Evolutionary conservation across 2,888 invertebrate genomes (phyloP).

Genomic region (Lucinisca nassula): DNA sequence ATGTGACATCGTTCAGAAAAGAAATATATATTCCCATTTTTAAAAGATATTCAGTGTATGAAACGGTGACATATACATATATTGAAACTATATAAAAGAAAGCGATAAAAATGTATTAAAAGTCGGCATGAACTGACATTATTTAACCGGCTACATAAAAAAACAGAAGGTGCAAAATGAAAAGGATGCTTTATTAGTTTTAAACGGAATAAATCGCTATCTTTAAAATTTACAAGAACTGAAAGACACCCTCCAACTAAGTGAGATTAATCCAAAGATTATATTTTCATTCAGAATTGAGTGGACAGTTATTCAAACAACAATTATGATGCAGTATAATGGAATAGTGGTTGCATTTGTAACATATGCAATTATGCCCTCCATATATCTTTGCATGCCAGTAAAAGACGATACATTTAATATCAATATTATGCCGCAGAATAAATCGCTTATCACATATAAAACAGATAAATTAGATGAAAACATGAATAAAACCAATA

Average conservation of each 20-base stretch:
- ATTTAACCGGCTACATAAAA: not conserved
- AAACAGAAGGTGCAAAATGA: no score
- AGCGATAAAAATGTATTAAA: not conserved
- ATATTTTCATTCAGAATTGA: no score
- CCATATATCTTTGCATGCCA: no score
- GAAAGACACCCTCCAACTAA: no score
- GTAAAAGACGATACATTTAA: not conserved
- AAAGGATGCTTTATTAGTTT: not conserved
- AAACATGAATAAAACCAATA: not conserved
- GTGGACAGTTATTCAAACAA: no score
- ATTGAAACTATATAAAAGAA: not conserved
- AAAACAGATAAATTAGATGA: not conserved
- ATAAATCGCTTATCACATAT: no score
- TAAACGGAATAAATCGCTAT: not conserved
- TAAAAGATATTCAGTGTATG: not conserved
- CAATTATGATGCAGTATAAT: no score
- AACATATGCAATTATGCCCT: no score
- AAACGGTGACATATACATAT: not conserved
- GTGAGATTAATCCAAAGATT: no score
- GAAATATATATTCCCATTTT: not conserved
- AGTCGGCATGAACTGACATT: not conserved
- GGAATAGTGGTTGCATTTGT: no score
- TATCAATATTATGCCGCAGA: no score
- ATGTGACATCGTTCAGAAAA: constrained; percentile 10
- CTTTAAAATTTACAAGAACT: not conserved